Base-by-base conservation (phyloP, 2,113 vertebrate species). In the Petrocephalus microphthalmus region DNA sequence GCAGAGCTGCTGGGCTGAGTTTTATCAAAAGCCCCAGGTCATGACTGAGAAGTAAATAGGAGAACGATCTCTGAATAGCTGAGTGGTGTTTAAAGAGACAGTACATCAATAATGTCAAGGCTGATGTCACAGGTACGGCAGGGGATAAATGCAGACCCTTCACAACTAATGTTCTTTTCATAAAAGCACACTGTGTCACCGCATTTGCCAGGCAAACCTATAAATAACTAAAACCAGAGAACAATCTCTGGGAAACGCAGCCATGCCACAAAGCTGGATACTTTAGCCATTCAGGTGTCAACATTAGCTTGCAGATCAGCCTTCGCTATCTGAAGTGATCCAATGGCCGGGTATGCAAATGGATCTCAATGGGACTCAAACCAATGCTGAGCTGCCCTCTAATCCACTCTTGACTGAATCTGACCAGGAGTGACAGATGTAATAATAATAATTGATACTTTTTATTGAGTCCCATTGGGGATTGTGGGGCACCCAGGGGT, bases 161-260 rank as follows among this genome's bases (percentile, higher is more conserved):
- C 3, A 67, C 25, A 67, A 67, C 74, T 81, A 42, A 81, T 81
- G 37, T 81, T 81, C 29, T n/a, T 81, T 42, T 22, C 15, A 81
- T n/a, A 42, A 33, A 45, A 49, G 49, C 13, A 51, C 83, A 84
- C 49, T 25, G 71, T 78, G 47, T 52, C 25, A 67, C 13, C 83
- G 10, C 45, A 25, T 49, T 5, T 84, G 5, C 22, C 49, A 84
- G n/a, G 10, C 47, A 81, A 37, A 42, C 37, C 25, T 81, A 53
- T 84, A 84, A 84, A 84, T 84, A 84, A 53, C 83, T 52, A 84
- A 52, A 49, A 84, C 47, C n/a, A 49, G 52, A 29, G 83, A 84
- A 53, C 83, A 84, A 84, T 84, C 47, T 29, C 13, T 19, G n/a
- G 83, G 49, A 84, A 52, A 84, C 2, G 3, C 45, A 52, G n/a